Base-by-base conservation (phyloP, 1,140 invertebrate species). In the Leptopilina boulardi region DNA sequence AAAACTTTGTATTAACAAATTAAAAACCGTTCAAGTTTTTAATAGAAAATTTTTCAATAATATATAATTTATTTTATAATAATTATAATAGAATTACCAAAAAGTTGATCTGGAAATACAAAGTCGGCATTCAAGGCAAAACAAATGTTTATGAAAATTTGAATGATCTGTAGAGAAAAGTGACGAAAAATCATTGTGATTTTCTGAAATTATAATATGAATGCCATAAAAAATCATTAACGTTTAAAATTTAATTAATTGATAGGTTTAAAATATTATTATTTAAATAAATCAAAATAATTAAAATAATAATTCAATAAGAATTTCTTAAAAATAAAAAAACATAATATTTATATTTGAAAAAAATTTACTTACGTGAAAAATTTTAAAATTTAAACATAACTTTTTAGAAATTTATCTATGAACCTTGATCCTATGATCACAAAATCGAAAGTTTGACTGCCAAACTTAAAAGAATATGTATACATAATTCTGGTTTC, bases 121-220 rank as follows among this genome's bases (percentile, higher is more conserved):
- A 51, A 51, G 15, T 51, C 47, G n/a, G 47, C n/a, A 18, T 18
- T 51, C 4, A n/a, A 18, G 6, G 47, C n/a, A n/a, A 51, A n/a
- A 18, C 47, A 51, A 51, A 15, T 51, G n/a, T 51, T 51, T 18
- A 51, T 18, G 4, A 51, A 51, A 51, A 51, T 51, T 51, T 51
- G 47, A 51, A 51, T 3, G 13, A n/a, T 51, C 18, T 51, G 47
- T 18, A 51, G n/a, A 18, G 3, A 51, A 2, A 51, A 2, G n/a
- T 18, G n/a, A 51, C n/a, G 13, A 51, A 18, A 51, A 18, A n/a
- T 51, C 47, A 51, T 51, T n/a, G 1, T n/a, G 15, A 51, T 51
- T 51, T n/a, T 51, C 47, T 51, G 47, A 51, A 51, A 51, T 51
- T n/a, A 51, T 5, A 51, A n/a, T n/a, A n/a, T n/a, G n/a, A n/a